Percentiles rank a stretch among this genome's conserved stretches.
Evolutionary conservation across 2,888 invertebrate genomes (phyloP).

Genomic region (Lasioglossum pauxillum): DNA sequence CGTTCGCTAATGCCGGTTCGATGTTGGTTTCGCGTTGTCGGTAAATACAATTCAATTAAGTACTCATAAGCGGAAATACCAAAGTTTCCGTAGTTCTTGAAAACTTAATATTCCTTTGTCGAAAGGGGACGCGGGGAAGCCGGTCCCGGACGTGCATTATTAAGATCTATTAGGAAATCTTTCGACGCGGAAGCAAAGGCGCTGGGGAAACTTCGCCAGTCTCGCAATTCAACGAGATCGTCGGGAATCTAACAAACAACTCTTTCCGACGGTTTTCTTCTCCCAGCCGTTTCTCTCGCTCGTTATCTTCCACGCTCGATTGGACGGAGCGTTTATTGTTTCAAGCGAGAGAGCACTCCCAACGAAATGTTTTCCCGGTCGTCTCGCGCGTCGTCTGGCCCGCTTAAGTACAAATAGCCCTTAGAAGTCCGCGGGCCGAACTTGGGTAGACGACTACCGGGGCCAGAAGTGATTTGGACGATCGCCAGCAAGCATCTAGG

Average conservation of each 20-base stretch:
- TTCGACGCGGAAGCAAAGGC: slow-evolving; percentile 50
- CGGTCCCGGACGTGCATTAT: slow-evolving; percentile 64
- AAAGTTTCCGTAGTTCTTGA: slow-evolving; percentile 41
- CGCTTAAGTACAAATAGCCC: slow-evolving; percentile 75
- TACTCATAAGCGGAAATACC: slow-evolving; percentile 24
- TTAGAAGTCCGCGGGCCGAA: slow-evolving; percentile 62
- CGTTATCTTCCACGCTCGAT: slow-evolving; percentile 79
- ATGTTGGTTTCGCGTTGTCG: background rate
- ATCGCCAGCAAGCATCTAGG: slow-evolving; percentile 78
- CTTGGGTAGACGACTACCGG: slow-evolving; percentile 61
- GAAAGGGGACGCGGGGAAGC: slow-evolving; percentile 31
- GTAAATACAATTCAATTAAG: slow-evolving; percentile 39
- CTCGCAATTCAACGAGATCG: slow-evolving; percentile 73
- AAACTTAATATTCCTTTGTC: slow-evolving; percentile 55
- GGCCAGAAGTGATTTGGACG: slow-evolving; percentile 82
- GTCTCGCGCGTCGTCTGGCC: slow-evolving; percentile 66
- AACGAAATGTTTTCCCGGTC: slow-evolving; percentile 75
- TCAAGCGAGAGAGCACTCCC: slow-evolving; percentile 70
- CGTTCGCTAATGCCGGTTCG: background rate
- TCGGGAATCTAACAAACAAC: slow-evolving; percentile 76
- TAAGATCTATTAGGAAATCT: slow-evolving; percentile 71
- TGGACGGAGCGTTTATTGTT: slow-evolving; percentile 79
- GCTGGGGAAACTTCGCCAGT: slow-evolving; percentile 58
- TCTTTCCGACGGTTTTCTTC: slow-evolving; percentile 60
- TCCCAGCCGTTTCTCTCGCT: slow-evolving; percentile 65